Conservation (phyloP, 2,113 vertebrate genomes). For the Gnathonemus longibarbis region DNA sequence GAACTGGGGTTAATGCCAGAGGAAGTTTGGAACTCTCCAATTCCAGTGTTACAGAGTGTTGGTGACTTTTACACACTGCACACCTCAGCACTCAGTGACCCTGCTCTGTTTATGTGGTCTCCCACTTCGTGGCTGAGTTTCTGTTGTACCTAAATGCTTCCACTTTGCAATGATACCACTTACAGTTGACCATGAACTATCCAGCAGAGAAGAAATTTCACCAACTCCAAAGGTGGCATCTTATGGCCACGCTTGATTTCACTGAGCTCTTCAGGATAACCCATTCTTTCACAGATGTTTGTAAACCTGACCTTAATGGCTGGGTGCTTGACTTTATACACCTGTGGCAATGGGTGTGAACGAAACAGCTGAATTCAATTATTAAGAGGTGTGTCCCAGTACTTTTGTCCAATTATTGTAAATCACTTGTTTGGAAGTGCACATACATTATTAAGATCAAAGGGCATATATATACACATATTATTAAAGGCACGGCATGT, state of each 20-base stretch:
- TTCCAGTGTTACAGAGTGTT: neutral
- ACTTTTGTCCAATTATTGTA: neutral
- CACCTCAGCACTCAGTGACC: neutral
- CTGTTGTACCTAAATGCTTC: neutral
- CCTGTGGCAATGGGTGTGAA: neutral
- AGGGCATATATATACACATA: no score
- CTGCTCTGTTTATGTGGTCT: neutral
- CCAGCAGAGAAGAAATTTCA: neutral
- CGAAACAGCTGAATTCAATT: neutral
- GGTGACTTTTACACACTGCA: no score
- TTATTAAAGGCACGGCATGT: neutral
- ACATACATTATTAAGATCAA: no score
- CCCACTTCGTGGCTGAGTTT: neutral
- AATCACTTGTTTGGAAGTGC: neutral
- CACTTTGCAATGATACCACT: neutral
- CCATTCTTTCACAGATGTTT: neutral
- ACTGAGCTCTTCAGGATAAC: neutral
- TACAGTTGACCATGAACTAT: neutral
- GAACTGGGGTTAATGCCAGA: neutral
- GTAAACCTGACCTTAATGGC: neutral
- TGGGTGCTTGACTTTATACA: neutral
- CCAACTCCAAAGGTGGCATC: neutral
- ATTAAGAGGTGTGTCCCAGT: neutral
- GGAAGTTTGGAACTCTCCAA: neutral
- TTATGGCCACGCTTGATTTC: neutral